phyloP scores from a whole-genome alignment of 2,888 invertebrate genomes.

The Tipula confusa region DNA sequence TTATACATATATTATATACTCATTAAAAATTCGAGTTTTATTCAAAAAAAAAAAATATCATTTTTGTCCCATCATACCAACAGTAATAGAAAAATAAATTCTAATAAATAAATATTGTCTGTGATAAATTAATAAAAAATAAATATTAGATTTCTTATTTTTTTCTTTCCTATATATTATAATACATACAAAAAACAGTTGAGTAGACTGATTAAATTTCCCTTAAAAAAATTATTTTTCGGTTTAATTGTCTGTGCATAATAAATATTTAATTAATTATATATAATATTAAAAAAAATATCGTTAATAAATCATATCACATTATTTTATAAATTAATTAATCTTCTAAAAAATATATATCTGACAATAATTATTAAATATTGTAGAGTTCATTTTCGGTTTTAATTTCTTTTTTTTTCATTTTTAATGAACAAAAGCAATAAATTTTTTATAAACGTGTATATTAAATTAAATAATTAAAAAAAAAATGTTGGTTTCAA shows the following conservation, averaged over 20 bases:
- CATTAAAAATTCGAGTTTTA: not conserved
- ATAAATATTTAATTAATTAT: not conserved
- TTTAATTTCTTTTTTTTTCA: not conserved
- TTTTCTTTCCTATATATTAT: not conserved
- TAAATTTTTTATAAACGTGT: not conserved
- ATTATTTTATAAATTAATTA: not conserved
- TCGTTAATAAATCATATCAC: slow-evolving; percentile 27
- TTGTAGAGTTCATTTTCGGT: not conserved
- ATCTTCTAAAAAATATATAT: not conserved
- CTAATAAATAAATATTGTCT: slow-evolving; percentile 9
- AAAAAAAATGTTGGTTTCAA: not conserved
- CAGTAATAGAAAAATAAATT: not conserved
- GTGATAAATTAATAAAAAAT: not conserved
- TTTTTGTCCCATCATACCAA: not conserved
- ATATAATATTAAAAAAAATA: not conserved
- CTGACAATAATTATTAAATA: not conserved
- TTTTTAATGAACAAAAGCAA: slow-evolving; percentile 26
- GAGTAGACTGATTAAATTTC: not conserved
- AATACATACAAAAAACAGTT: not conserved
- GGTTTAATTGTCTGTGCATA: not conserved
- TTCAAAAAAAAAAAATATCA: not conserved
- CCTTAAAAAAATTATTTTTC: not conserved
- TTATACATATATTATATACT: not conserved
- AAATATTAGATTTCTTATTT: slow-evolving; percentile 14
- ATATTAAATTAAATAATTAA: slow-evolving; percentile 12